Evolutionary conservation across 1,140 invertebrate genomes (phyloP), one percentile per base, ranked within the genome.

Genomic region (Trypoxylus dichotomus): DNA sequence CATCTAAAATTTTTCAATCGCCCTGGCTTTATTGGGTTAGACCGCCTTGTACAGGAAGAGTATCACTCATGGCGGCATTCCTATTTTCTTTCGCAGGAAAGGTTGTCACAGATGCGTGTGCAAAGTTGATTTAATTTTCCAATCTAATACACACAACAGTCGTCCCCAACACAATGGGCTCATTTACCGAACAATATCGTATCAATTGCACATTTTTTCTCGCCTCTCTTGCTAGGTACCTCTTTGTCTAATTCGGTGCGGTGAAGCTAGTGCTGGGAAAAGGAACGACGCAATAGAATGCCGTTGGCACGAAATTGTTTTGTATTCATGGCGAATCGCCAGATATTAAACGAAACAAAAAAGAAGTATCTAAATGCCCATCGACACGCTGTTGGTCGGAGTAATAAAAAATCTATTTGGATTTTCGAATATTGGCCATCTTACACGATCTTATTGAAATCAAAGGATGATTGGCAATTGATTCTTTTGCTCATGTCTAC

Each of bases 51-150:
- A 37, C 32, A 37, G 32, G 3, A 37, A 37, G 10, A 8, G 32
- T 37, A 7, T 5, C 3, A 5, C 10, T 37, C 5, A 0, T 8
- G 2, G 32, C 32, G 32, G 15, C 47, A 54, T 54, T 19, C n/a
- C 58, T 24, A n/a, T 68, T 27, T 68, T 68, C 21, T 29, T 13
- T 27, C 60, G 15, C 27, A 29, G 27, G 60, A 5, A 68, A 68
- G 27, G 60, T 68, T 68, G 60, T 68, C 60, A 68, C 60, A 68
- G 60, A 68, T 68, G 60, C 24, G 60, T 68, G 60, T 68, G 60
- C 60, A 68, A 68, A 68, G 60, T 68, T 68, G 60, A 68, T 68
- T 68, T 68, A 68, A 68, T 68, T 68, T 68, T 68, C 60, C 60
- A 68, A 68, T 68, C 60, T 68, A 24, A 24, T 68, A 68, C 60